phyloP scores from a whole-genome alignment of 2,797 vertebrate species.

The Chaunax sp. region DNA sequence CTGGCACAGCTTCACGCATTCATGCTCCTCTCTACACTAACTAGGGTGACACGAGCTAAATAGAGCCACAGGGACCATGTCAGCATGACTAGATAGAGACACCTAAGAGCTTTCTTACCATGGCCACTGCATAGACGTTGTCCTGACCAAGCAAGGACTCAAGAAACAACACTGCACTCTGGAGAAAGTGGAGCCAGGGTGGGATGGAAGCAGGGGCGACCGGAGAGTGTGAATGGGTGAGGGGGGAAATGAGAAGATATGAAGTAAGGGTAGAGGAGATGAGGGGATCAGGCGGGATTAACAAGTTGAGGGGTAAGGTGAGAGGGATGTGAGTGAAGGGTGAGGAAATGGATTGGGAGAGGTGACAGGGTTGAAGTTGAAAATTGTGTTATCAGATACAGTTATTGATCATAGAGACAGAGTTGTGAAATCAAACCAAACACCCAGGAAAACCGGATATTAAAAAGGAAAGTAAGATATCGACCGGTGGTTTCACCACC shows the following conservation, averaged over 20 bases:
- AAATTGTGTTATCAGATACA: constrained; percentile 41
- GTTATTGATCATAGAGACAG: constrained; percentile 47
- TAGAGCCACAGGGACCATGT: constrained; percentile 38
- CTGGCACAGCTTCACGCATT: constrained; percentile 10
- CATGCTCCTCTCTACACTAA: constrained; percentile 35
- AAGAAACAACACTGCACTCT: constrained; percentile 83
- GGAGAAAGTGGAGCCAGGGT: constrained; percentile 55
- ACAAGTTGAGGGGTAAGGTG: constrained; percentile 52
- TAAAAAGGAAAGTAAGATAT: constrained; percentile 16
- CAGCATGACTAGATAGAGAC: constrained; percentile 38
- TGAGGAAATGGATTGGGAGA: constrained; percentile 35
- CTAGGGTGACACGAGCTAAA: constrained; percentile 8
- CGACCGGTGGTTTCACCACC: constrained; percentile 2
- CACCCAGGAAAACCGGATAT: background rate
- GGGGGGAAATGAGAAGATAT: constrained; percentile 54
- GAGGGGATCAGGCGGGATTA: constrained; percentile 69
- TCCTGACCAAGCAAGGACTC: constrained; percentile 83
- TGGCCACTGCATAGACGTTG: constrained; percentile 77
- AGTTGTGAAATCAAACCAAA: constrained; percentile 43
- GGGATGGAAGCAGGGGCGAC: constrained; percentile 48
- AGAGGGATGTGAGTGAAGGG: constrained; percentile 52
- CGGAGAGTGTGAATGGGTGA: constrained; percentile 13
- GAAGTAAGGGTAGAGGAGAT: constrained; percentile 64
- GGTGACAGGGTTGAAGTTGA: constrained; percentile 36
- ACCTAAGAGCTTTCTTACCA: constrained; percentile 78